Evolutionary conservation across 2,113 vertebrate genomes (phyloP).

Genomic region (Neogobius melanostomus): DNA sequence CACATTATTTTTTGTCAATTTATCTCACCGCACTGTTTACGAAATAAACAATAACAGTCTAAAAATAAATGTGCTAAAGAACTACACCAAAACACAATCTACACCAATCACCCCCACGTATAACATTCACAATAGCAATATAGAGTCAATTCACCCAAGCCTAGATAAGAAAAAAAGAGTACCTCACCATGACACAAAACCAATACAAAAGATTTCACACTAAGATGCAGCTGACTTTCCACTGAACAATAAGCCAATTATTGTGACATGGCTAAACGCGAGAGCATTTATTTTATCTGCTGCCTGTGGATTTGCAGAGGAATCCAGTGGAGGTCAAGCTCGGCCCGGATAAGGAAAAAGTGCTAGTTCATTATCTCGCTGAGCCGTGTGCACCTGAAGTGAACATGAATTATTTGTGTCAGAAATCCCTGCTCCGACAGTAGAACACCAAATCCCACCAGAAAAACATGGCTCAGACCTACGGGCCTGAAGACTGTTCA

Average conservation of each 20-base stretch:
- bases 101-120: no score
- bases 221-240: neutral
- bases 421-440: neutral
- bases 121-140: no score
- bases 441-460: neutral
- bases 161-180: no score
- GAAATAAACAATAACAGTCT: no score
- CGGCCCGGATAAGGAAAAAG: neutral
- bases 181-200: no score
- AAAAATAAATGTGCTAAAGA: no score
- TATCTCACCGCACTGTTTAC: no score
- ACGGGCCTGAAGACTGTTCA: neutral
- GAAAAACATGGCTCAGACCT: neutral
- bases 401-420: conserved; percentile 11
- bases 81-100: no score
- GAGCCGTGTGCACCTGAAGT: neutral
- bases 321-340: neutral
- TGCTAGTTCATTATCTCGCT: neutral
- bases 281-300: conserved; percentile 4
- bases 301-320: conserved; percentile 1
- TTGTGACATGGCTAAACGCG: neutral
- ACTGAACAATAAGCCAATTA: neutral
- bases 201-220: no score
- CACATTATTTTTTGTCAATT: no score
- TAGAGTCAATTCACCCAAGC: no score